Conservation (phyloP, 2,113 vertebrate species). For the Indri indri region DNA sequence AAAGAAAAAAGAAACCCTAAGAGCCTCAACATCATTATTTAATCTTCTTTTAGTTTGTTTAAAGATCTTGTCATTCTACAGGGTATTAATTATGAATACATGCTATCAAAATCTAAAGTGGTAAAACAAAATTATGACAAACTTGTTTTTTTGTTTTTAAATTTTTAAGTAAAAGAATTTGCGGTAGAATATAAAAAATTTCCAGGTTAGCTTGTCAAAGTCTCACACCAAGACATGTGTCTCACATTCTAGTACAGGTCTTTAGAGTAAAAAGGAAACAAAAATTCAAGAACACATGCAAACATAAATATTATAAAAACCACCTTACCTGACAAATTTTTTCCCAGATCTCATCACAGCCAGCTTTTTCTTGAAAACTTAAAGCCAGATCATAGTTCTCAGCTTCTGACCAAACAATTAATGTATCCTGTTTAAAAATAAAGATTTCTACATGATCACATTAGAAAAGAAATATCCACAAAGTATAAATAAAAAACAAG, state of each 20-base stretch:
- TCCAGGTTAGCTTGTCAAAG: neutral
- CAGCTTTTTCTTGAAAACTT: constrained; percentile 99
- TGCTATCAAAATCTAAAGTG: neutral
- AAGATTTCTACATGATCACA: constrained; percentile 39
- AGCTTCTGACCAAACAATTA: constrained; percentile 99
- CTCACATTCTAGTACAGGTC: neutral
- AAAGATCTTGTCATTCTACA: neutral
- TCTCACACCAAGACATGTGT: neutral
- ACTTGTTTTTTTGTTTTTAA: neutral
- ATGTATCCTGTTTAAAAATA: constrained; percentile 90
- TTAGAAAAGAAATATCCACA: constrained; percentile 17
- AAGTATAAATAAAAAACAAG: constrained; percentile 46
- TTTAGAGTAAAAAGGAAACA: neutral
- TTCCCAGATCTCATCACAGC: constrained; percentile 99
- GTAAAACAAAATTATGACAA: neutral
- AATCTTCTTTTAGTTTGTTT: neutral
- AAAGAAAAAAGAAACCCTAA: neutral
- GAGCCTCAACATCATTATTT: neutral
- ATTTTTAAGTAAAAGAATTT: constrained; percentile 21
- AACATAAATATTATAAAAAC: constrained; percentile 11
- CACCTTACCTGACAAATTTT: constrained; percentile 97
- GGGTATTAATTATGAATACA: neutral
- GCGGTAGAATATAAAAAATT: neutral
- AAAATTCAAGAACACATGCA: neutral
- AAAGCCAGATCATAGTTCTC: constrained; percentile 99